phyloP scores from a whole-genome alignment of 2,888 invertebrate genomes.

The Byasa hedistus region DNA sequence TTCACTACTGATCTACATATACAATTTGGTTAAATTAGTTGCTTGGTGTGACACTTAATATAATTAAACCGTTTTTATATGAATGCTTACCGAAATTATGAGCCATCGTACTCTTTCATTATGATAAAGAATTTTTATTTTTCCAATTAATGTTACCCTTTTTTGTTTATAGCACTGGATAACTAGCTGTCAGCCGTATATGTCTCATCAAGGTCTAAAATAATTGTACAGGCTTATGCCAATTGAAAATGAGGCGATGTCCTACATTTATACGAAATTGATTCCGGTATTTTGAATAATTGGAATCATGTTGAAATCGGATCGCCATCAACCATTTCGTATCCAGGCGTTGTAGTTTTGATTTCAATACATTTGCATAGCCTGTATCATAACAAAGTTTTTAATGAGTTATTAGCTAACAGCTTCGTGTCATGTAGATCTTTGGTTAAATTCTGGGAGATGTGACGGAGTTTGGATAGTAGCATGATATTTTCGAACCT shows the following conservation, averaged over 20 bases:
- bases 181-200: slow-evolving; percentile 9
- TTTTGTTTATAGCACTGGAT: slow-evolving; percentile 7
- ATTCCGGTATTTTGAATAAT: slow-evolving; percentile 22
- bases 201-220: slow-evolving; percentile 21
- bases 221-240: slow-evolving; percentile 19
- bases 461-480: background rate
- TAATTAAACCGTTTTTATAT: slow-evolving; percentile 6
- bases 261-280: slow-evolving; percentile 21
- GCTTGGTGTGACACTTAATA: background rate
- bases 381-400: slow-evolving; percentile 6
- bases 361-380: slow-evolving; percentile 14
- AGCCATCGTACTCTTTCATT: slow-evolving; percentile 3
- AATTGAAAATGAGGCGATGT: slow-evolving; percentile 17
- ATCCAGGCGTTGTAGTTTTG: slow-evolving; percentile 11
- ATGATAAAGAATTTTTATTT: slow-evolving; percentile 9
- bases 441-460: background rate
- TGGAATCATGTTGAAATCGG: slow-evolving; percentile 20
- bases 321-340: slow-evolving; percentile 18
- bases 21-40: slow-evolving; percentile 31
- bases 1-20: slow-evolving; percentile 31
- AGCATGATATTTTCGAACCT: background rate
- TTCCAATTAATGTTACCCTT: slow-evolving; percentile 5
- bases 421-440: background rate
- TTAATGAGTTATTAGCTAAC: background rate
- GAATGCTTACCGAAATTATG: slow-evolving; percentile 8